These are phyloP conservation scores for Hippasteria phrygiana DNA, from an alignment of 53 echinoderm and acorn worm genomes.

Conservation along the genomic window DNA sequence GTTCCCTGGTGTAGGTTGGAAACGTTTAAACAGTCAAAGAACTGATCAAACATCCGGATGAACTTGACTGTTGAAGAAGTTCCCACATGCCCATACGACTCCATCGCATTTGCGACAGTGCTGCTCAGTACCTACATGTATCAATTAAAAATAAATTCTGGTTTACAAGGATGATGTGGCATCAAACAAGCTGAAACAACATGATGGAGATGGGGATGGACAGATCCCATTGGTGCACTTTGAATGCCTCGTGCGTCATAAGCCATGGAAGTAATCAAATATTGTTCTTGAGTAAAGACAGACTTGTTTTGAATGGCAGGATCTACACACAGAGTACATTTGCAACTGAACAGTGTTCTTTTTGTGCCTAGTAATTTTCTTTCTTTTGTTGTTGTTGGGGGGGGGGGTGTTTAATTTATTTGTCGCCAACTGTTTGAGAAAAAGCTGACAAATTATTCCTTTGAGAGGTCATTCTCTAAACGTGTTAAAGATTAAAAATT, in stretches of 20 bases:
- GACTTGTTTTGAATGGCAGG: too few species aligned
- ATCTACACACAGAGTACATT: too few species aligned
- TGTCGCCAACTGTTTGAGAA: too few species aligned
- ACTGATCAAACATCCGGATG: conserved; percentile 55
- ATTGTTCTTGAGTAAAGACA: too few species aligned
- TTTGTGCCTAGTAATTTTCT: background rate
- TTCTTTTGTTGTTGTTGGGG: background rate
- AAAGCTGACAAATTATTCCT: background rate
- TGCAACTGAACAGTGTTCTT: too few species aligned
- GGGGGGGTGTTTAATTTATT: too few species aligned
- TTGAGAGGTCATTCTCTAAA: background rate
- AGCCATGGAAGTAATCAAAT: too few species aligned
- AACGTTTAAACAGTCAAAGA: conserved; percentile 68
- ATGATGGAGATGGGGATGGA: background rate
- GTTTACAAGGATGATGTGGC: background rate
- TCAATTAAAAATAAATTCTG: background rate
- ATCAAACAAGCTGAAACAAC: background rate
- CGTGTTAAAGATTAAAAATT: background rate
- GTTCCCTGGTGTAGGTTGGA: background rate
- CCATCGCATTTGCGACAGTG: conserved; percentile 64
- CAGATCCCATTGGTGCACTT: too few species aligned
- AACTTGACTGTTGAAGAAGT: conserved; percentile 49
- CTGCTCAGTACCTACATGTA: conserved; percentile 44
- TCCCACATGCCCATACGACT: background rate
- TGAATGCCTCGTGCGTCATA: too few species aligned